phyloP scores from a whole-genome alignment of 2,888 invertebrate species.

The Erebia aethiops region DNA sequence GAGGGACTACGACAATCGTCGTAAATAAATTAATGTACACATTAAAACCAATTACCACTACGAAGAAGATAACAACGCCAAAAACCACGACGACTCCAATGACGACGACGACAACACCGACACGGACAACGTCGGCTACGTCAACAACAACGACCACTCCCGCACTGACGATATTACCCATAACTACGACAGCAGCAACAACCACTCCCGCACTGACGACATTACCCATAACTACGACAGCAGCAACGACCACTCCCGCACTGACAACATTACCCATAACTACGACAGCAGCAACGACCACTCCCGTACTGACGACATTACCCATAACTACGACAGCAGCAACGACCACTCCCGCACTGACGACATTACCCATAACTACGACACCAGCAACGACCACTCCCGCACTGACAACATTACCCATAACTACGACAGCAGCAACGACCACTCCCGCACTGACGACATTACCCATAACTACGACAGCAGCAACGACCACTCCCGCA shows the following conservation, averaged over 20 bases:
- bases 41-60: constrained; percentile 23
- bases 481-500: neutral
- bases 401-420: no score
- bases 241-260: constrained; percentile 31
- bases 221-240: constrained; percentile 28
- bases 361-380: constrained; percentile 25
- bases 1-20: constrained; percentile 38
- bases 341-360: constrained; percentile 30
- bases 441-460: constrained; percentile 29
- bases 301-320: neutral
- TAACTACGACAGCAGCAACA: constrained; percentile 24
- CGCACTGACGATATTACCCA: constrained; percentile 26
- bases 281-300: neutral
- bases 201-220: constrained; percentile 28
- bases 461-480: constrained; percentile 23
- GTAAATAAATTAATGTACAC: neutral
- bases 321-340: constrained; percentile 14
- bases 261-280: constrained; percentile 28
- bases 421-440: constrained; percentile 29
- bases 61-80: constrained; percentile 22
- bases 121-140: constrained; percentile 31
- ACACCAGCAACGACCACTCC: neutral
- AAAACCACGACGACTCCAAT: constrained; percentile 28
- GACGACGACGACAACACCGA: constrained; percentile 29
- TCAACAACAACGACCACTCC: constrained; percentile 29